Evolutionary conservation across 2,113 vertebrate genomes (phyloP), one percentile per base, ranked within the genome.

Genomic region (Scolopax mira): DNA sequence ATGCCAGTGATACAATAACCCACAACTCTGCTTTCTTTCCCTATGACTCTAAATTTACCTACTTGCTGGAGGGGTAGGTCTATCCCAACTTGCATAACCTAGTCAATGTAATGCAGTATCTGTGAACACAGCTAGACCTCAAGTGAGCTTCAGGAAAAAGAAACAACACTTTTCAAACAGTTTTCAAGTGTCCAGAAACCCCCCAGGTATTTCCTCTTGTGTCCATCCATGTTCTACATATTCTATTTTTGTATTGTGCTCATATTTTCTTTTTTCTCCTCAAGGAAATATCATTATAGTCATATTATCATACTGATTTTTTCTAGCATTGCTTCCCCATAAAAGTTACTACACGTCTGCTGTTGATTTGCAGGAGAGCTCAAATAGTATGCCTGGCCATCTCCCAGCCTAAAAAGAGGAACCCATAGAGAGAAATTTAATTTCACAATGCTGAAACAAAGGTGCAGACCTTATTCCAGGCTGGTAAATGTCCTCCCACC

Each of bases 1-100:
- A 30, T 1, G 1, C 13, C 18, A 4, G 18, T 0, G 8, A 28
- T 14, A 30, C 11, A 21, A 4, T 8, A 86, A 86, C 22, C 30
- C 22, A 6, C 5, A 13, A 49, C 23, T 91, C 54, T 2, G 1
- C 6, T 37, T 73, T 58, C 51, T 19, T 46, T 0, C n/a, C 27
- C 11, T 35, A 0, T 16, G 33, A 31, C 11, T 86, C 52, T 52
- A 71, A 73, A 67, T 79, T 79, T 69, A 23, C 31, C 25, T 49
- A 28, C 44, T 69, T 1, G 1, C 1, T 31, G 11, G 23, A 33
- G 35, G 18, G 7, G 31, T 8, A 48, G 57, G 25, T 78, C 71
- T 61, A 30, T 17, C 48, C 27, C 58, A 57, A 5, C 24, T 22
- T 57, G 13, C 24, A 64, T 33, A 62, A 52, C 19, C 17, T 24